phyloP scores from a whole-genome alignment of 2,888 invertebrate species.

The Tholera decimalis region DNA sequence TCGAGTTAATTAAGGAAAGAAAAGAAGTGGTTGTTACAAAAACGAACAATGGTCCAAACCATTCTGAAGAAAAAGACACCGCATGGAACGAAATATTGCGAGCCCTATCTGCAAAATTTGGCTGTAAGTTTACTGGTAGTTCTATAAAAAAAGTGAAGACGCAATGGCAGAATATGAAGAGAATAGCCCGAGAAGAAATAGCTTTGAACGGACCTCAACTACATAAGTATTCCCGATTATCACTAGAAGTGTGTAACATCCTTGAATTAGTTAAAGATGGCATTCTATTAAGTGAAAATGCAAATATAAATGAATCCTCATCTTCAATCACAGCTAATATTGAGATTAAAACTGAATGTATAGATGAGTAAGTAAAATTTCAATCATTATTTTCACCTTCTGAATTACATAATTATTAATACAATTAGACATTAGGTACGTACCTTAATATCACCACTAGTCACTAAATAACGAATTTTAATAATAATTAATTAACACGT shows the following conservation, averaged over 20 bases:
- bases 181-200: slow-evolving; percentile 87
- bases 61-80: slow-evolving; percentile 86
- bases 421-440: background rate
- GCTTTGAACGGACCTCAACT: slow-evolving; percentile 76
- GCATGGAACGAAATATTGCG: slow-evolving; percentile 87
- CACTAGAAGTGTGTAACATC: slow-evolving; percentile 84
- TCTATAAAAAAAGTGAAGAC: slow-evolving; percentile 88
- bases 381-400: too few relatives aligned
- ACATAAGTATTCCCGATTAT: slow-evolving; percentile 79
- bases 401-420: too few relatives aligned
- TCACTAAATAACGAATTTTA: background rate
- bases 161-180: slow-evolving; percentile 90
- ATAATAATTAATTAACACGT: background rate
- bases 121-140: slow-evolving; percentile 83
- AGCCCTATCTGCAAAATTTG: slow-evolving; percentile 80
- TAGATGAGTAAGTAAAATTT: slow-evolving; percentile 83
- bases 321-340: slow-evolving; percentile 78
- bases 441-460: background rate
- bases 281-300: slow-evolving; percentile 74
- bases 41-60: slow-evolving; percentile 84
- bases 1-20: slow-evolving; percentile 86
- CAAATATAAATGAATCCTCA: slow-evolving; percentile 75
- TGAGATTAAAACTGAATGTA: slow-evolving; percentile 85
- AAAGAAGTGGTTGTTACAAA: slow-evolving; percentile 85
- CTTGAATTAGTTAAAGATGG: slow-evolving; percentile 83